Percentiles rank a stretch among this genome's conserved stretches.
phyloP scores from a whole-genome alignment of 2,113 vertebrate species.

The Carlito syrichta region DNA sequence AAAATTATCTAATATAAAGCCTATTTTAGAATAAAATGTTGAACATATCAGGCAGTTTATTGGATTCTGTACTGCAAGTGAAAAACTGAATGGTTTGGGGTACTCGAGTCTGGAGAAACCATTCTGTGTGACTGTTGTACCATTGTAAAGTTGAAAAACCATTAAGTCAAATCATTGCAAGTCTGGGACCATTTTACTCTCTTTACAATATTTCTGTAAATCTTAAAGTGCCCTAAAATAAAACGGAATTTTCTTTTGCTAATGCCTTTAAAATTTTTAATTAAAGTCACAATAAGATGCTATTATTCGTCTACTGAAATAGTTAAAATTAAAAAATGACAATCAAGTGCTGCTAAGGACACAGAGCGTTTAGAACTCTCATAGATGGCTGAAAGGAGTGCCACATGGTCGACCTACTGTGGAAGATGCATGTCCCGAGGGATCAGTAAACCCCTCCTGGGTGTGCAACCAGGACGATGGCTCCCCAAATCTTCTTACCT shows the following conservation, averaged over 20 bases:
- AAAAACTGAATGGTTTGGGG: background rate
- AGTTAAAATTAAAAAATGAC: background rate
- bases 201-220: background rate
- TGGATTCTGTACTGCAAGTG: background rate
- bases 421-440: accelerated
- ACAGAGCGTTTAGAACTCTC: background rate
- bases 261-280: background rate
- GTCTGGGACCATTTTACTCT: background rate
- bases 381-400: background rate
- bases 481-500: background rate
- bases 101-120: background rate
- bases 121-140: background rate
- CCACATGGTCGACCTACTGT: background rate
- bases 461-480: background rate
- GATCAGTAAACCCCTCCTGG: background rate
- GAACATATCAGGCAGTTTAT: background rate
- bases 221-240: background rate
- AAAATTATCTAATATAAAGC: background rate
- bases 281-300: background rate
- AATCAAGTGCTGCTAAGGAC: background rate
- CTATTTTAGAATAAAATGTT: background rate
- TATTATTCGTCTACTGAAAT: background rate
- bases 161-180: background rate
- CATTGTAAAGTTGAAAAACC: background rate
- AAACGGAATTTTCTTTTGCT: background rate